phyloP scores from a whole-genome alignment of 2,113 vertebrate genomes.

The Mobula hypostoma region DNA sequence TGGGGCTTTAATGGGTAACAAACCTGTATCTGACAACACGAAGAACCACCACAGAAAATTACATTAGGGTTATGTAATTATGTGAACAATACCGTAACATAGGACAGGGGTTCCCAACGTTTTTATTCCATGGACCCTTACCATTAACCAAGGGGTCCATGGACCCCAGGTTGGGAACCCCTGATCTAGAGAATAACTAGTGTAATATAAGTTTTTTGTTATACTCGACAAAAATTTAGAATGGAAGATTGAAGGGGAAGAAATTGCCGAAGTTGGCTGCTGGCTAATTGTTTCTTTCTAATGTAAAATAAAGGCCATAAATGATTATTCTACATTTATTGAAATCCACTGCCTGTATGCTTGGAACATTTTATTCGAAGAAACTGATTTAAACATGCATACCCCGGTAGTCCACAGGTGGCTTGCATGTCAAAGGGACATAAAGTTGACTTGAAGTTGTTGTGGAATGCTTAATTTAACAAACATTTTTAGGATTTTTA shows the following conservation, averaged over 20 bases:
- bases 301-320: not conserved
- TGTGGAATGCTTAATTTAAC: not conserved
- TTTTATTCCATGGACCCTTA: too few relatives aligned
- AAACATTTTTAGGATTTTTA: not conserved
- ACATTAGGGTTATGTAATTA: not conserved
- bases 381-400: not conserved
- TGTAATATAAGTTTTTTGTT: not conserved
- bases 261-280: not conserved
- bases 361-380: not conserved
- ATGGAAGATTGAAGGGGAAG: not conserved
- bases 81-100: not conserved
- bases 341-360: not conserved
- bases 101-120: not conserved
- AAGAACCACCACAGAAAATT: constrained; percentile 16
- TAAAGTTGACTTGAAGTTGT: not conserved
- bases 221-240: not conserved
- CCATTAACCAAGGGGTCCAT: too few relatives aligned
- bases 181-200: too few relatives aligned
- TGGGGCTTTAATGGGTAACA: not conserved
- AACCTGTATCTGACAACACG: not conserved
- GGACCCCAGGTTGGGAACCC: too few relatives aligned
- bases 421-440: not conserved
- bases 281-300: not conserved
- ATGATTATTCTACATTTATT: not conserved
- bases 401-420: not conserved